These are phyloP conservation scores for Montipora efflorescens DNA, from an alignment of 64 coral and sea anemone species.

Conservation along the genomic window DNA sequence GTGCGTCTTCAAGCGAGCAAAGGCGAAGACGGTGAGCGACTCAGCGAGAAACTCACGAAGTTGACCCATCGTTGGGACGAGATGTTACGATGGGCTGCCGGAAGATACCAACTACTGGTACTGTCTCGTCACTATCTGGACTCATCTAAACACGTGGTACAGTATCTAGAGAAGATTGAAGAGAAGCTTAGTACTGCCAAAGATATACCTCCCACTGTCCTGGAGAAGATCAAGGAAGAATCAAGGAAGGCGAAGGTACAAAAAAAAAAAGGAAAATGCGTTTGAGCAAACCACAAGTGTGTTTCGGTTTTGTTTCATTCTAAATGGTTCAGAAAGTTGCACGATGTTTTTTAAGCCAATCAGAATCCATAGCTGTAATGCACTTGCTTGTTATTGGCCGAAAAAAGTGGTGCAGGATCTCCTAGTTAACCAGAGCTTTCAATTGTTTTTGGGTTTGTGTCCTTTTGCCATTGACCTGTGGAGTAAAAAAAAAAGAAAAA, in stretches of 20 bases:
- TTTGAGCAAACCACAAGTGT: no score
- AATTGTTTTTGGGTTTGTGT: no score
- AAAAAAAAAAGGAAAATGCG: not conserved
- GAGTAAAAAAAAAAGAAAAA: no score
- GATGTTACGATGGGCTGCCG: slow-evolving; percentile 96
- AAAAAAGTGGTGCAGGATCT: no score
- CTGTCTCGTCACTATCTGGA: slow-evolving; percentile 90
- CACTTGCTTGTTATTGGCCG: no score
- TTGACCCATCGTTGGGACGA: slow-evolving; percentile 96
- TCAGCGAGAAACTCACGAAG: slow-evolving; percentile 85
- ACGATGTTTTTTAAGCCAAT: no score
- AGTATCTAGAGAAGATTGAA: slow-evolving; percentile 96
- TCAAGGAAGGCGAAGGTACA: slow-evolving; percentile 91
- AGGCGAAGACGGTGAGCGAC: slow-evolving; percentile 65
- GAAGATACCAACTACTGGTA: slow-evolving; percentile 92
- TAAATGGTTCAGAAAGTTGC: no score
- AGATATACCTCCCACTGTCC: slow-evolving; percentile 81
- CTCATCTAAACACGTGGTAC: slow-evolving; percentile 84
- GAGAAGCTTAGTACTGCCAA: slow-evolving; percentile 89
- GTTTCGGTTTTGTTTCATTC: no score
- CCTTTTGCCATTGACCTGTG: no score
- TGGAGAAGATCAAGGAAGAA: slow-evolving; percentile 93
- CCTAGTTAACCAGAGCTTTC: no score
- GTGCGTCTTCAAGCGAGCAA: slow-evolving; percentile 79
- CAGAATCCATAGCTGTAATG: no score